These are phyloP conservation scores for Triplophysa rosa DNA, from an alignment of 2,113 vertebrate species.

Conservation along the genomic window DNA sequence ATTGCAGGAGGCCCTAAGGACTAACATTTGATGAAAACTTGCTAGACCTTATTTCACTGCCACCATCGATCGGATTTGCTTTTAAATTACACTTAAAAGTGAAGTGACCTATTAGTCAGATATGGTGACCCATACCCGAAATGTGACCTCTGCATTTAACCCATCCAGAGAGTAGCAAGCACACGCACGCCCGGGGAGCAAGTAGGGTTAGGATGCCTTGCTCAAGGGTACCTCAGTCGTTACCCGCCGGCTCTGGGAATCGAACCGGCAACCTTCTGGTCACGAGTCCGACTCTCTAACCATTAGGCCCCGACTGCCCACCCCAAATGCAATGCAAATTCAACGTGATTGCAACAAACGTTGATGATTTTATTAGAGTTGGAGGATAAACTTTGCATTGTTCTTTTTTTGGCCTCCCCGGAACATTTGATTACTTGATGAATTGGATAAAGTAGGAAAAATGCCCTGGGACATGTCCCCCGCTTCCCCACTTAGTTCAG, in stretches of 20 bases:
- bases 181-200: too few relatives aligned
- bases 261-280: too few relatives aligned
- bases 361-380: constrained; percentile 14
- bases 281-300: too few relatives aligned
- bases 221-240: too few relatives aligned
- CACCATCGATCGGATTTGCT: constrained; percentile 14
- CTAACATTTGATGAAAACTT: constrained; percentile 13
- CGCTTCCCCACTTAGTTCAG: not conserved
- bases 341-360: constrained; percentile 16
- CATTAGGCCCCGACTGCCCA: too few relatives aligned
- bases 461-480: constrained; percentile 22
- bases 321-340: constrained; percentile 26
- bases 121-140: too few relatives aligned
- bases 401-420: constrained; percentile 25
- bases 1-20: constrained; percentile 24
- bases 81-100: too few relatives aligned
- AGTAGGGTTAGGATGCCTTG: too few relatives aligned
- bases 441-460: constrained; percentile 31
- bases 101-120: too few relatives aligned
- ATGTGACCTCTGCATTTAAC: too few relatives aligned
- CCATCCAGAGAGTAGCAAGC: too few relatives aligned
- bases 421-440: constrained; percentile 12
- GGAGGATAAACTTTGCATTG: not conserved
- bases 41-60: constrained; percentile 16
- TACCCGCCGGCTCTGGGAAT: too few relatives aligned